Evolutionary conservation across 2,113 vertebrate genomes (phyloP).

Genomic region (Pristiophorus japonicus): DNA sequence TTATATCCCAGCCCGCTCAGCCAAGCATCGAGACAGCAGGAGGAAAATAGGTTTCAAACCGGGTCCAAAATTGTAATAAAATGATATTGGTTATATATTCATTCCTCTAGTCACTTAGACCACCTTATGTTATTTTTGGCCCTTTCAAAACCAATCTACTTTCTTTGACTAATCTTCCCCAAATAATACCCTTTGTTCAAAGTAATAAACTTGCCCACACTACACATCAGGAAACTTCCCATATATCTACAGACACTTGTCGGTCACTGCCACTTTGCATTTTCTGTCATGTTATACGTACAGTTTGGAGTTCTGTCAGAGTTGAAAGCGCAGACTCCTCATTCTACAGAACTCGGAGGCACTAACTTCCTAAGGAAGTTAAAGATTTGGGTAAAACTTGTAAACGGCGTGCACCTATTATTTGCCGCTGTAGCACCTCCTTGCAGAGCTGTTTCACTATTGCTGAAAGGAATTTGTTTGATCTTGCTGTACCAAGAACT

Average conservation of each 20-base stretch:
- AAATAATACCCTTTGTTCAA: not conserved
- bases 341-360: not conserved
- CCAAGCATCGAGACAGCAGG: not conserved
- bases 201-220: not conserved
- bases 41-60: not conserved
- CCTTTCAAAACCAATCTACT: not conserved
- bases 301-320: not conserved
- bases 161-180: not conserved
- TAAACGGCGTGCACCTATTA: not conserved
- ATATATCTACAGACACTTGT: not conserved
- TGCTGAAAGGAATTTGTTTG: not conserved
- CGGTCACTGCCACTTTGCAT: not conserved
- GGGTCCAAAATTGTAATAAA: not conserved
- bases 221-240: not conserved
- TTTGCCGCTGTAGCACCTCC: not conserved
- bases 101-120: not conserved
- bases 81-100: too few species aligned
- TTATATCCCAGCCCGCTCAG: not conserved
- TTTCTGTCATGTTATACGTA: not conserved
- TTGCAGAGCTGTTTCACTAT: not conserved
- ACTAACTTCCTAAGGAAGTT: not conserved
- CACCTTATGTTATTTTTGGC: not conserved
- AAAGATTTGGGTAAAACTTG: not conserved
- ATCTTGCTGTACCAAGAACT: not conserved
- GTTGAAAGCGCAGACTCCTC: not conserved